Percentiles rank a stretch among this genome's conserved stretches.
Evolutionary conservation across 1,140 invertebrate species (phyloP).

Genomic region (Drosophila nigrodunni): DNA sequence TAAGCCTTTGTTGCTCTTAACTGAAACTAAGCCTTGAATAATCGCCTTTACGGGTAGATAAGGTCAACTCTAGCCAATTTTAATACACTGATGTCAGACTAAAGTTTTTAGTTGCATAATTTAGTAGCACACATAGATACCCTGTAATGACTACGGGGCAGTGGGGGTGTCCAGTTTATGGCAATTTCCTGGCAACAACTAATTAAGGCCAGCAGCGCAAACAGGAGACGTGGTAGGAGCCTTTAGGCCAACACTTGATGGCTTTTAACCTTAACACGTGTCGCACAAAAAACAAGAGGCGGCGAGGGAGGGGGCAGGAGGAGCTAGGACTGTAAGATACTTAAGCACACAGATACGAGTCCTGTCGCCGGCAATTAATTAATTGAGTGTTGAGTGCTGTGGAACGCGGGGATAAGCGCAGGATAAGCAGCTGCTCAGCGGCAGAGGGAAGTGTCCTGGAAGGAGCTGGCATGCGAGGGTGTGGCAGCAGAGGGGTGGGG

Average conservation of each 20-base stretch:
- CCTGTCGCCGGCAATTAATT: conserved; percentile 53
- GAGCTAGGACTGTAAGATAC: neutral
- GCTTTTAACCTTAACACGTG: conserved; percentile 36
- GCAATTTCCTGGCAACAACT: conserved; percentile 16
- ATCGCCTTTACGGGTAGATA: conserved; percentile 18
- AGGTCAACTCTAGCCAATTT: conserved; percentile 1
- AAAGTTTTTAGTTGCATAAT: conserved; percentile 14
- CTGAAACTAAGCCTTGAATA: conserved; percentile 24
- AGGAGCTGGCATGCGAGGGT: neutral
- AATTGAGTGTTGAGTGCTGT: conserved; percentile 59
- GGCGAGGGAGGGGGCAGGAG: neutral
- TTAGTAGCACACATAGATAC: neutral
- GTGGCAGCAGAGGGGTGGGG: conserved; percentile 10
- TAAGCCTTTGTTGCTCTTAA: conserved; percentile 10
- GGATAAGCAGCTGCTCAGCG: conserved; percentile 49
- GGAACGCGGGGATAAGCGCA: conserved; percentile 33
- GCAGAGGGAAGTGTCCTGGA: neutral
- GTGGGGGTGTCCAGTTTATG: neutral
- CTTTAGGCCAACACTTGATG: conserved; percentile 19
- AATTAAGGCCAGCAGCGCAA: conserved; percentile 21
- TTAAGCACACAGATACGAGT: conserved; percentile 16
- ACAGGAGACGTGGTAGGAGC: conserved; percentile 4
- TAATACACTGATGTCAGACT: neutral
- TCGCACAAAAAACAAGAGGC: neutral
- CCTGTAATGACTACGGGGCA: neutral